Percentiles rank a stretch among this genome's conserved stretches.
Evolutionary conservation across 2,888 invertebrate species (phyloP).

Genomic region (Tyria jacobaeae): DNA sequence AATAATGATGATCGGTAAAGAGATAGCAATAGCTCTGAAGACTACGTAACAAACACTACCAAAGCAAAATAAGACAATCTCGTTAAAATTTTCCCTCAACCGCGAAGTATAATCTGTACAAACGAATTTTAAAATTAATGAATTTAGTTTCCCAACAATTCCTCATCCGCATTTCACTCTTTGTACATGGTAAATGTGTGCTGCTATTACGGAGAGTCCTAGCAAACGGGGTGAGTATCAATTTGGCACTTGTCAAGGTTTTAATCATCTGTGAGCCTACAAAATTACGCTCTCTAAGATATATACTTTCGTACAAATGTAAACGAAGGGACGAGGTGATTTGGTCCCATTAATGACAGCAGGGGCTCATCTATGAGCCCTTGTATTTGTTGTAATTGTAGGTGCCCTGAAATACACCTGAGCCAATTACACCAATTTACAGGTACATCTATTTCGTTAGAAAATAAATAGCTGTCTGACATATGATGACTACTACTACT

Average conservation of each 20-base stretch:
- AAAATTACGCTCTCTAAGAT: constrained; percentile 52
- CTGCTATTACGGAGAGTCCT: constrained; percentile 30
- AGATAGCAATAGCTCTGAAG: too few species aligned
- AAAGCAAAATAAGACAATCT: too few species aligned
- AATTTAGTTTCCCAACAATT: constrained; percentile 16
- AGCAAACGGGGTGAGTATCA: constrained; percentile 48
- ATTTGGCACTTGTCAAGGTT: constrained; percentile 57
- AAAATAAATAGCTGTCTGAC: constrained; percentile 46
- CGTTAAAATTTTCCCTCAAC: constrained; percentile 1
- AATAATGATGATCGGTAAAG: too few species aligned
- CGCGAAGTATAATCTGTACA: constrained; percentile 1
- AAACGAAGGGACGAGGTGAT: constrained; percentile 35
- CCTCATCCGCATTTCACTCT: constrained; percentile 17
- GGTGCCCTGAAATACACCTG: constrained; percentile 60
- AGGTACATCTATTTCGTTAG: constrained; percentile 50
- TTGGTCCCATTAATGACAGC: constrained; percentile 18
- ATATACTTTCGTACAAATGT: too few species aligned
- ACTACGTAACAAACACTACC: too few species aligned
- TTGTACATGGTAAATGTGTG: constrained; percentile 18
- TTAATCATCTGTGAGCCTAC: constrained; percentile 56
- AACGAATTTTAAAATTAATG: constrained; percentile 18
- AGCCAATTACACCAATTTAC: constrained; percentile 59
- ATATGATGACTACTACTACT: constrained; percentile 30
- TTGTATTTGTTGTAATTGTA: constrained; percentile 60
- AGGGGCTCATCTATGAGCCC: constrained; percentile 43